A percentile compares a stretch with the other conserved stretches of the same genome.
These are phyloP conservation scores for Micromys minutus DNA, from an alignment of 2,113 vertebrate genomes.

Conservation along the genomic window DNA sequence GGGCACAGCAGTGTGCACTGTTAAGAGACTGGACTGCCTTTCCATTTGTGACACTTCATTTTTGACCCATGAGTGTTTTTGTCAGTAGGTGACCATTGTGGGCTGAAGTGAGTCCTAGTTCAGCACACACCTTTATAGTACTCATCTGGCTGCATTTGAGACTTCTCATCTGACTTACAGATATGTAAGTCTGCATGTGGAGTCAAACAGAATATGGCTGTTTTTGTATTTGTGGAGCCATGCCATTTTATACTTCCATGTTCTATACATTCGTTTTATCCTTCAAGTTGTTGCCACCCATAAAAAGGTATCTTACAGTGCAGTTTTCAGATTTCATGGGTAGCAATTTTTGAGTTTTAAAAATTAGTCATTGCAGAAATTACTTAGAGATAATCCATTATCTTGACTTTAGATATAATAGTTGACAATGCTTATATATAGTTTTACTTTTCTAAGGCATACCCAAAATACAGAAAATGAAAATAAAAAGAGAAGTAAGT, in stretches of 20 bases:
- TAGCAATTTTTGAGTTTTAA: not conserved
- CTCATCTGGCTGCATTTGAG: not conserved
- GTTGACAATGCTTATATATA: not conserved
- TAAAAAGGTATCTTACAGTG: not conserved
- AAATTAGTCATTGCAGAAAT: not conserved
- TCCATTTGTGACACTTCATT: not conserved
- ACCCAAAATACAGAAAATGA: not conserved
- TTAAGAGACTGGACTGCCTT: not conserved
- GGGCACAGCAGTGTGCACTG: not conserved
- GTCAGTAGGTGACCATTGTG: not conserved
- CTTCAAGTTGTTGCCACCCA: not conserved
- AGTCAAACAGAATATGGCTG: not conserved
- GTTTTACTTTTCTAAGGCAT: constrained; percentile 14
- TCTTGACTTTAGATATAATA: constrained; percentile 4
- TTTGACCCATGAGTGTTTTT: not conserved
- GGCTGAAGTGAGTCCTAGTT: not conserved
- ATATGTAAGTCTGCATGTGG: too few relatives aligned
- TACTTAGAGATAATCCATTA: not conserved
- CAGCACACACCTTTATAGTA: not conserved
- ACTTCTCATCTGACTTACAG: too few relatives aligned
- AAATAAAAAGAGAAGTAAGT: not conserved
- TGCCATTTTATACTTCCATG: not conserved
- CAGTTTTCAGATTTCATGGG: not conserved
- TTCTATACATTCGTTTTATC: not conserved
- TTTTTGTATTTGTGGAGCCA: not conserved